Evolutionary conservation across 64 coral and sea anemone genomes (phyloP), one percentile per base, ranked within the genome.

Genomic region (Montipora capricornis): DNA sequence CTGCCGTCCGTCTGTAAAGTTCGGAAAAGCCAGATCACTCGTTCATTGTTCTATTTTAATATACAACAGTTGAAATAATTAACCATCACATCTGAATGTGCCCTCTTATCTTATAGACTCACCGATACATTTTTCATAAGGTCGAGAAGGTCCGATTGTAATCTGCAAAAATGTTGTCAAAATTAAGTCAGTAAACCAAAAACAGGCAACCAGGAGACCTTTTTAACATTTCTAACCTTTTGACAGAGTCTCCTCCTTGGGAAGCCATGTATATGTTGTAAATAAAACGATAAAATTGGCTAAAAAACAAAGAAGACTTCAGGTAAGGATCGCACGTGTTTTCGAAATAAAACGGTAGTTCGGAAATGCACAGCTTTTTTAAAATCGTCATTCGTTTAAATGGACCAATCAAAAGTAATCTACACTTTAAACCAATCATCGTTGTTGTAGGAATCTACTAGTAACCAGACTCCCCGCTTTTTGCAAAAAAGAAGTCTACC

Each of bases 401-500:
- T 75, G 12, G 82, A 75, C 95, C 95, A 96, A 96, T 96, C 95
- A 96, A 22, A 77, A 46, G 26, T 20, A 47, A 9, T 50, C 1
- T 47, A 7, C 0, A 10, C 9, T 20, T 15, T n/a, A 55, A 53
- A 44, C 90, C 90, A 91, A 91, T 94, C 64, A 84, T 3, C 58
- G 44, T 53, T 51, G 37, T 44, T 53, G n/a, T 44, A 1, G 5
- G 20, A 7, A 11, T 91, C 37, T 37, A 53, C 52, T 70, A 78
- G 79, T 91, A 73, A 29, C 68, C 68, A 83, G 79, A 8, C 14
- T 6, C 44, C 49, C 1, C 13, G n/a, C 22, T n/a, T 47, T 13
- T 3, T 7, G 7, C 66, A 68, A 80, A 80, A 85, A 10, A 78
- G 57, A 15, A 37, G 37, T 37, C 37, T 37, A 37, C 1, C 37